phyloP scores from a whole-genome alignment of 2,797 vertebrate species.

The Propithecus deckenii region DNA sequence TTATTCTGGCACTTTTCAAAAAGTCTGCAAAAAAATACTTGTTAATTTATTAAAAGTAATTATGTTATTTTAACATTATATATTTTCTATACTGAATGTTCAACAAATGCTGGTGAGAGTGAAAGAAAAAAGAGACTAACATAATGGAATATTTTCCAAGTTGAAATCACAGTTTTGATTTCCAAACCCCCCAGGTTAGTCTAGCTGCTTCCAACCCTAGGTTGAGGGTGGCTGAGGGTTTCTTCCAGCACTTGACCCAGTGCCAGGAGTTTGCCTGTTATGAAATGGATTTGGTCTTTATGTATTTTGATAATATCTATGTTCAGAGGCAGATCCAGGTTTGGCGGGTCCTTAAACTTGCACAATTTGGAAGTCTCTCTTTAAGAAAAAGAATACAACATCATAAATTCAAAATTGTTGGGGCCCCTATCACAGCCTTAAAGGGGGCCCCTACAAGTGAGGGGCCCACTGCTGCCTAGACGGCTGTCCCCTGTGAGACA shows the following conservation, averaged over 20 bases:
- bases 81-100: background rate
- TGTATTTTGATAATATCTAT: background rate
- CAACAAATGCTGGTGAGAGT: background rate
- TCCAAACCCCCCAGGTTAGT: background rate
- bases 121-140: background rate
- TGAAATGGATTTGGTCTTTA: background rate
- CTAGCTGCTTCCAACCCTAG: background rate
- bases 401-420: background rate
- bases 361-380: background rate
- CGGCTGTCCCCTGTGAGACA: background rate
- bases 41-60: background rate
- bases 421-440: background rate
- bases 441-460: background rate
- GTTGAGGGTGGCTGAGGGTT: background rate
- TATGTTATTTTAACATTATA: background rate
- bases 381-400: background rate
- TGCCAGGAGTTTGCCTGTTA: background rate
- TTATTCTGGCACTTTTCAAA: constrained; percentile 75
- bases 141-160: background rate
- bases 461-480: background rate
- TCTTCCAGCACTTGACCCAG: background rate
- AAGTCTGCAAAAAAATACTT: background rate
- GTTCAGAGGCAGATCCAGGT: background rate
- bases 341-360: background rate
- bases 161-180: background rate